Evolutionary conservation across 2,113 vertebrate species (phyloP).

Genomic region (Pachyramphus minor): DNA sequence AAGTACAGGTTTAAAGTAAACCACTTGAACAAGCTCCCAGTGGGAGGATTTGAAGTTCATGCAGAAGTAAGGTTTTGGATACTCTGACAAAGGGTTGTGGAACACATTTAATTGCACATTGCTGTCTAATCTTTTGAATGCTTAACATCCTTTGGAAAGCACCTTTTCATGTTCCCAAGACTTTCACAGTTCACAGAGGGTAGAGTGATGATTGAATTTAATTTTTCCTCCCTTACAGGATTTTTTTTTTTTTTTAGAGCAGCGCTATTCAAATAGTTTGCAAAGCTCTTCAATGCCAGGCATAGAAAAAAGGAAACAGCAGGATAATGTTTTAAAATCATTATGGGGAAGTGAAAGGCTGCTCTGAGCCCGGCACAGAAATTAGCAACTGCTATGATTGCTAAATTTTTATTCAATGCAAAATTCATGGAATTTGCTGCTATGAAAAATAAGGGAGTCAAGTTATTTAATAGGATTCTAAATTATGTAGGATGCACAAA

Average conservation of each 20-base stretch:
- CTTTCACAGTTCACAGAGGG: constrained; percentile 62
- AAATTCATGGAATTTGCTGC: constrained; percentile 44
- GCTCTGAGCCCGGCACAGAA: constrained; percentile 41
- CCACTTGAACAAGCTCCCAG: constrained; percentile 51
- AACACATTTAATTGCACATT: constrained; percentile 29
- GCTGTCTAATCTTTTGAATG: constrained; percentile 38
- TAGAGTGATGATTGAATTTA: constrained; percentile 59
- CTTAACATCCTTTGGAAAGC: constrained; percentile 44
- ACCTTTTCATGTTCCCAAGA: constrained; percentile 52
- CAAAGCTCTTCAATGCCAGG: constrained; percentile 51
- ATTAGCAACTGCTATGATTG: constrained; percentile 53
- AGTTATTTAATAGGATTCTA: constrained; percentile 28
- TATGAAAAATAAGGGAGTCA: background rate
- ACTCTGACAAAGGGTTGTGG: constrained; percentile 48
- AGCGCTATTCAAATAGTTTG: constrained; percentile 45
- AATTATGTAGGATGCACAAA: constrained; percentile 37
- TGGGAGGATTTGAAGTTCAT: constrained; percentile 49
- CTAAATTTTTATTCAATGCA: constrained; percentile 43
- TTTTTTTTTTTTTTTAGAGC: background rate
- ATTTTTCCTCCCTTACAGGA: constrained; percentile 39
- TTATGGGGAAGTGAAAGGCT: constrained; percentile 54
- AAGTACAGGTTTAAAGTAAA: constrained; percentile 47
- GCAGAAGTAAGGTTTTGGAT: background rate
- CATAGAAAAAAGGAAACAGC: constrained; percentile 50
- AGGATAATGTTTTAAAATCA: constrained; percentile 65